phyloP scores from a whole-genome alignment of 2,797 vertebrate species.

The Sparus aurata region DNA sequence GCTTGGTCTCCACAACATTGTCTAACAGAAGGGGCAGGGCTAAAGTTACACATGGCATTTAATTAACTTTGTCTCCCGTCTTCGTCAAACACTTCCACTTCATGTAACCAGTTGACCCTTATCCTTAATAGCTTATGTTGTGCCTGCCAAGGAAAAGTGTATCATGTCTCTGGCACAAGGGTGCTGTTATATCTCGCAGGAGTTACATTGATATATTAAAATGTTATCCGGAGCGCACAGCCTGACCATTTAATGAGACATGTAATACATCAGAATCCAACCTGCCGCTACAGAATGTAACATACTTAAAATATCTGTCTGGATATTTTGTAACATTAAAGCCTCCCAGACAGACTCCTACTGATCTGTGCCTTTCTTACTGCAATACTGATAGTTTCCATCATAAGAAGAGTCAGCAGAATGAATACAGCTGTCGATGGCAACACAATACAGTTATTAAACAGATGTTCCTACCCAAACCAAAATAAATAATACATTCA shows the following conservation, averaged over 20 bases:
- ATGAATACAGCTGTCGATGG: conserved; percentile 24
- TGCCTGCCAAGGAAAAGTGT: not conserved
- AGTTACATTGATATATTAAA: conserved; percentile 8
- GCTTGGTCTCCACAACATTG: conserved; percentile 14
- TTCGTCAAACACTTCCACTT: not conserved
- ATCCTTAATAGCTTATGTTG: not conserved
- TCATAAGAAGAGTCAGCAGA: conserved; percentile 1
- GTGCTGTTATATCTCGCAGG: not conserved
- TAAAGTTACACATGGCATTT: conserved; percentile 14
- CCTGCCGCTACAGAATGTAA: conserved; percentile 18
- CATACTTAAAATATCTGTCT: not conserved
- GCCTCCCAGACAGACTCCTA: not conserved
- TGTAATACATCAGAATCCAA: not conserved
- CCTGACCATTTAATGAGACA: not conserved
- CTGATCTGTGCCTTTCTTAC: conserved; percentile 1
- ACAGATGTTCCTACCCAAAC: conserved; percentile 19
- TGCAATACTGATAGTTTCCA: too few relatives aligned
- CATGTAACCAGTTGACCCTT: not conserved
- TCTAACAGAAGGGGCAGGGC: not conserved
- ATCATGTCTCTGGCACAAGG: not conserved
- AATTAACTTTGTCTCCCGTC: not conserved
- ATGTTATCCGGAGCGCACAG: conserved; percentile 6
- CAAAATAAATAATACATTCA: conserved; percentile 53
- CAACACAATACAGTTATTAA: conserved; percentile 9
- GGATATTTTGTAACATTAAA: conserved; percentile 34